Base-by-base conservation (phyloP, 2,113 vertebrate genomes). In the Sceloporus tristichus region DNA sequence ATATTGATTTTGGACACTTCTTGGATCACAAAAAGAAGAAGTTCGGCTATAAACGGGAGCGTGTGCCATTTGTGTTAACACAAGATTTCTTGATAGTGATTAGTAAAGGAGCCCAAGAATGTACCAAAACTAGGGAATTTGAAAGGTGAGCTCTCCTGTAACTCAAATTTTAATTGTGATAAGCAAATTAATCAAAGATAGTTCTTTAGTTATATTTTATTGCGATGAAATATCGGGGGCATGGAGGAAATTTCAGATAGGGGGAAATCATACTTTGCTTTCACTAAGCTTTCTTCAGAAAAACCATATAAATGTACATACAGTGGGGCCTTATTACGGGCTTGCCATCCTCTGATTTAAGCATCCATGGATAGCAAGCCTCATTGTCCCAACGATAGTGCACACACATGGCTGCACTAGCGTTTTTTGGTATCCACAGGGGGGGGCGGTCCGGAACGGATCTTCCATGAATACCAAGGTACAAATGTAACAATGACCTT, bases 11-110 rank as follows among this genome's bases (percentile, higher is more conserved):
- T 91, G 99, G 99, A 65, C 99, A 99, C 94, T 99, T 99, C 95
- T 96, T 99, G 40, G 99, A 99, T 95, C 99, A 99, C 91, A 99
- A 99, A 96, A 99, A 99, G 97, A 99, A 99, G 94, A 99, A 99
- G 91, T 99, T 99, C 97, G 99, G 99, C 79, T 99, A 99, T 95
- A 99, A 99, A 96, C 97, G 99, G 90, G 99, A 99, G 89, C 97
- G 99, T 9, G 99, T 99, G 27, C 99, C 99, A 5, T 99, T 99
- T 93, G 99, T 99, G 62, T 96, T 99, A 95, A 99, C 99, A 0
- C 99, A 99, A 93, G 99, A 99, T 96, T 99, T 99, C 91, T 96
- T 99, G 94, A 99, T 99, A 75, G 98, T 99, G 90, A 99, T 99
- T 92, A 99, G 98, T 95, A 99, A 99, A 96, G 99, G 99, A 95